Conservation (phyloP, 2,797 vertebrate species). For the Yasuhikotakia modesta region DNA sequence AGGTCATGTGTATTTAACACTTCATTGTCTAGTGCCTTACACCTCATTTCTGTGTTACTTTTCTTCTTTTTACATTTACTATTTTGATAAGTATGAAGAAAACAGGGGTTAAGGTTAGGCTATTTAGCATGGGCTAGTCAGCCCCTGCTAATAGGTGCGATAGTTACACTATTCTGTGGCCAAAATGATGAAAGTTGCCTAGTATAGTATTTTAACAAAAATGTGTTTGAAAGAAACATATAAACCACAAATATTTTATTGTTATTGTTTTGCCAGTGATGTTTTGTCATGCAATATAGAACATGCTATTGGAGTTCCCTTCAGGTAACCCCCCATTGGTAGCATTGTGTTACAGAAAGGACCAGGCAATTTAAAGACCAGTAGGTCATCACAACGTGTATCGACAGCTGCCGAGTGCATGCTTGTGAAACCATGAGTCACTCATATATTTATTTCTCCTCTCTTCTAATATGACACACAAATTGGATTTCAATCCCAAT, state of each 20-base stretch:
- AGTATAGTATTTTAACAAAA: too few species aligned
- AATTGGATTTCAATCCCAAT: conserved; percentile 5
- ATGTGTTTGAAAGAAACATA: too few species aligned
- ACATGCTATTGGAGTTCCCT: background rate
- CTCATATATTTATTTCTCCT: background rate
- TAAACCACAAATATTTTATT: too few species aligned
- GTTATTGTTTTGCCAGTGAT: too few species aligned
- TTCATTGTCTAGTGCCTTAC: background rate
- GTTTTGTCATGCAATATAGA: background rate
- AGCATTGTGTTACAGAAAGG: background rate
- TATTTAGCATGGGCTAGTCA: too few species aligned
- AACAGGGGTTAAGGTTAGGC: background rate
- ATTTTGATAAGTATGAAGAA: background rate
- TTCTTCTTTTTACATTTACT: background rate
- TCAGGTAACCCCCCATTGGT: too few species aligned
- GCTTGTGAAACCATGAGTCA: conserved; percentile 2
- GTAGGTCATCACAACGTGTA: background rate
- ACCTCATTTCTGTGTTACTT: background rate
- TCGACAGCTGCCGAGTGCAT: background rate
- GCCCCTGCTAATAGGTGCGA: too few species aligned
- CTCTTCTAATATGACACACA: conserved; percentile 3
- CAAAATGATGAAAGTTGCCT: too few species aligned
- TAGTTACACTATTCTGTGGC: too few species aligned
- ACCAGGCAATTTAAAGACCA: too few species aligned
- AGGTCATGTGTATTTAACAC: background rate